Evolutionary conservation across 2,888 invertebrate genomes (phyloP), one percentile per base, ranked within the genome.

Genomic region (Cephalotes varians): DNA sequence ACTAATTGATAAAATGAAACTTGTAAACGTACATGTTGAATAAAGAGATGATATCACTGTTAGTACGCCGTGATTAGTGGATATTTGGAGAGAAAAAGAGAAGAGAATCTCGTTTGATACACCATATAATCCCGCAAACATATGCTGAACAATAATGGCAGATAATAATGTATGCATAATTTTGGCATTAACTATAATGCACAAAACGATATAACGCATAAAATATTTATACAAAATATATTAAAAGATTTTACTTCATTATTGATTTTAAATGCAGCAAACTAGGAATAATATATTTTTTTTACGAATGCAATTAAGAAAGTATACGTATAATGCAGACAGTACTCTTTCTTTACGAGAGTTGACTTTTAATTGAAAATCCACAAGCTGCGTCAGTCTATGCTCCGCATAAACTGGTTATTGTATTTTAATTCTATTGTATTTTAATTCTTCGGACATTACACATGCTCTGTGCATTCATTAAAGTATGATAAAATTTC

Each of bases 311-410:
- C 6, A 40, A 58, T 49, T 74, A 67, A 74, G 72, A 21, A 65
- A 79, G 60, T 81, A 77, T 74, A 64, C 21, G 15, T 77, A 65
- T 73, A 83, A 81, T 40, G n/a, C 40, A 60, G 82, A n/a, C 18
- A n/a, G 10, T 56, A 34, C 47, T 37, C 51, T n/a, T 81, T 65
- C 67, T 74, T 82, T 74, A 65, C 44, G 67, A 62, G 12, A 28
- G 21, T 34, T 28, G 72, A 86, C 72, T 86, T 84, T 84, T 88
- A 87, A 88, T 86, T 84, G 82, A 81, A 77, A 67, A 44, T 44
- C 72, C 65, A 49, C 69, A 28, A 81, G 88, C 77, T 86, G 86
- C 60, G 10, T 34, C 67, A 71, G 80, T 82, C 73, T 64, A 77
- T 51, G n/a, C 34, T 31, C 31, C n/a, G 51, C 58, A 69, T 51